Conservation (phyloP, 2,888 invertebrate genomes). For the Gortyna flavago region DNA sequence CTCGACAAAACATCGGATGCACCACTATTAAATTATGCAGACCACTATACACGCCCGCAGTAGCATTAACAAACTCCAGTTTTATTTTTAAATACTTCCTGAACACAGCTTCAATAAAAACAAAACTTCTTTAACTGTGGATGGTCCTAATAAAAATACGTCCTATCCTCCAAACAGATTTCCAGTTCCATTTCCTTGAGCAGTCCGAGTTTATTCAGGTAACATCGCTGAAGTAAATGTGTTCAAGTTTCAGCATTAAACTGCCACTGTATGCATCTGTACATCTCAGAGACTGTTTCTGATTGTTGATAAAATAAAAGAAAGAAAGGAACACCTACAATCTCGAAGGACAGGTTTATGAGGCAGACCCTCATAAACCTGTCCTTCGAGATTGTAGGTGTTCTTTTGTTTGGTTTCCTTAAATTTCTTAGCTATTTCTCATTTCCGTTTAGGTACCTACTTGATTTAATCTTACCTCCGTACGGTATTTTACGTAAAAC, state of each 20-base stretch:
- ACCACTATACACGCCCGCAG: not conserved
- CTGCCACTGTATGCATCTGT: not conserved
- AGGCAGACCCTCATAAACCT: not conserved
- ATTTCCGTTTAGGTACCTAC: not conserved
- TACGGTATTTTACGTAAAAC: not conserved
- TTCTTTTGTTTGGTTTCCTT: not conserved
- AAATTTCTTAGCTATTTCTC: not conserved
- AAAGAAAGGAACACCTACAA: not conserved
- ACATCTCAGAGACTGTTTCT: not conserved
- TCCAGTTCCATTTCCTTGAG: conserved; percentile 27
- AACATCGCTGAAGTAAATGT: conserved; percentile 8
- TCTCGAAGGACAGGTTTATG: not conserved
- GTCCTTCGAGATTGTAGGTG: not conserved
- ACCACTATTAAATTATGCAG: not conserved
- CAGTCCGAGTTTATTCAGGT: conserved; percentile 23
- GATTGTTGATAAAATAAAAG: not conserved
- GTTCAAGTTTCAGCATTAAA: not conserved
- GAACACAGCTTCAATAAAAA: conserved; percentile 17
- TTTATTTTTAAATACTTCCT: not conserved
- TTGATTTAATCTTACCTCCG: not conserved
- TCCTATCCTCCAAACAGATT: conserved; percentile 12
- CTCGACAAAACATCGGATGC: not conserved
- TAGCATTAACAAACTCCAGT: not conserved
- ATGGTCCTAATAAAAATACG: not conserved
- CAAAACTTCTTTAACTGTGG: conserved; percentile 4